Base-by-base conservation (phyloP, 2,113 vertebrate species). In the Xiphophorus maculatus region DNA sequence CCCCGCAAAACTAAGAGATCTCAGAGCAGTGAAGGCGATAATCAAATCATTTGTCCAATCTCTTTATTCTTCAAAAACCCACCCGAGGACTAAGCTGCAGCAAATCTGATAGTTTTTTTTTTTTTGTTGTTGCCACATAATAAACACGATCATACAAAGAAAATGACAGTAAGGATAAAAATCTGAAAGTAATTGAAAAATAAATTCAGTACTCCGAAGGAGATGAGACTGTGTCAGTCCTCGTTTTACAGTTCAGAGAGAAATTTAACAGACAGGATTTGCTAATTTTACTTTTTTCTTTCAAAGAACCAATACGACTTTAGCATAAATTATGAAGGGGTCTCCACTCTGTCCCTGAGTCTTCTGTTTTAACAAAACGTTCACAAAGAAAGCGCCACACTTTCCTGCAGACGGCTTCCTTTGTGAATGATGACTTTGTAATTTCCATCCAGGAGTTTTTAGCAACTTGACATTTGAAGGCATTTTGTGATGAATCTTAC, bases 41-140 rank as follows among this genome's bases (percentile, higher is more conserved):
- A 80, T 75, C 69, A 72, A 51, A 73, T 66, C 29, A 63, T 77
- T 71, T 63, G 2, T 40, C 76, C 69, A 65, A 44, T 32, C 35
- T 67, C 28, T 62, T 35, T 61, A 67, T 76, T 70, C 30, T 68
- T 74, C 37, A 68, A 68, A 80, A 72, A 66, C 30, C 15, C 62
- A 32, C 66, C 69, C 19, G n/a, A 71, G 54, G 17, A 54, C 42
- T 37, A 9, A 76, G 33, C 29, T n/a, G 29, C 29, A 60, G 58
- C 12, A 63, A 44, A 61, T 42, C 54, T 63, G 7, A 14, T 73
- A 28, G 25, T 29, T 29, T 33, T 6, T 14, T n/a, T 37, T 13
- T 14, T n/a, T 35, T n/a, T n/a, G n/a, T n/a, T n/a, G 15, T 9
- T 9, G 15, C 29, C 14, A 32, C 17, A 48, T 15, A 40, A 54